Percentiles rank a stretch among this genome's conserved stretches.
These are phyloP conservation scores for Paraplagusia blochii DNA, from an alignment of 2,113 vertebrate genomes.

Conservation along the genomic window DNA sequence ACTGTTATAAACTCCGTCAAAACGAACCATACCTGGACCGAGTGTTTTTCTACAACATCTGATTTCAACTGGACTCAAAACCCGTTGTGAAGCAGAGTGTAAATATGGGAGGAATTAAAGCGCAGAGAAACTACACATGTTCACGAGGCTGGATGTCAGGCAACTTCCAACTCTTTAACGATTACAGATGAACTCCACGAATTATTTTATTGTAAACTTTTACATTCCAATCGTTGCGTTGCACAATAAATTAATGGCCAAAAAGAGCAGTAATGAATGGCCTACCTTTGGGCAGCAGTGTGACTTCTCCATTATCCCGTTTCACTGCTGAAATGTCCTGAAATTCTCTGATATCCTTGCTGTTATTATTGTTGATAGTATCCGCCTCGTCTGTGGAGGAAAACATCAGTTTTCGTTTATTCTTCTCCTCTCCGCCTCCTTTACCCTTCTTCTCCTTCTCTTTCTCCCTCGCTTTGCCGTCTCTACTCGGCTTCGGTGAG, in stretches of 20 bases:
- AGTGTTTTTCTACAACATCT: no score
- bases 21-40: constrained; percentile 2
- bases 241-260: neutral
- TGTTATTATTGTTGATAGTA: constrained; percentile 12
- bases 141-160: constrained; percentile 7
- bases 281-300: constrained; percentile 69
- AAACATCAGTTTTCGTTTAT: constrained; percentile 59
- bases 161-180: neutral
- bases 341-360: constrained; percentile 29
- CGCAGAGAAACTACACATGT: constrained; percentile 37
- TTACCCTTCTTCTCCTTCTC: constrained; percentile 72
- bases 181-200: neutral
- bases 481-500: constrained; percentile 78
- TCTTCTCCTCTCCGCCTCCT: constrained; percentile 57
- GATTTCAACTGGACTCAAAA: no score
- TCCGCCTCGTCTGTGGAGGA: constrained; percentile 38
- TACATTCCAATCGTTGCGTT: neutral
- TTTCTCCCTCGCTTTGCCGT: constrained; percentile 79
- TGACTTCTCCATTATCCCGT: constrained; percentile 74
- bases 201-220: neutral
- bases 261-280: neutral
- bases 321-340: constrained; percentile 50
- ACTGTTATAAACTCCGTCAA: constrained; percentile 11
- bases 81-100: no score
- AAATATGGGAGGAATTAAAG: constrained; percentile 19